Evolutionary conservation across 2,113 vertebrate genomes (phyloP).

Genomic region (Apodemus speciosus): DNA sequence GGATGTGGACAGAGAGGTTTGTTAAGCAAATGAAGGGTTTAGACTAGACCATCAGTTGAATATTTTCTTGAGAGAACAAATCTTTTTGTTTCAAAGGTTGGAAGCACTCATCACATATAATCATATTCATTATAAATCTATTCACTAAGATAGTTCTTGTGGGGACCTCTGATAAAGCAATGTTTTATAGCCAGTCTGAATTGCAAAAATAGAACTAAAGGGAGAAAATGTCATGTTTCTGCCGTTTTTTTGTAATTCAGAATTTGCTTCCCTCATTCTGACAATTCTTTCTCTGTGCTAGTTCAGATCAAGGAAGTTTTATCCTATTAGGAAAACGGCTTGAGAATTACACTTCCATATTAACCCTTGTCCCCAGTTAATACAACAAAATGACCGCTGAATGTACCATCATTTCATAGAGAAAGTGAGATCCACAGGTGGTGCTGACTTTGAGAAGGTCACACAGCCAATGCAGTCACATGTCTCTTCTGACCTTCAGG

Average conservation of each 20-base stretch:
- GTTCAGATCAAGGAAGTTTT: conserved; percentile 50
- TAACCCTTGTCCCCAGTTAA: conserved; percentile 25
- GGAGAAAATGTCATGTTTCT: conserved; percentile 58
- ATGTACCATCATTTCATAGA: conserved; percentile 40
- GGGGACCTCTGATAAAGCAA: conserved; percentile 48
- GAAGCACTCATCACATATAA: conserved; percentile 56
- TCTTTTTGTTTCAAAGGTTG: conserved; percentile 55
- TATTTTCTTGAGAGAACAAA: conserved; percentile 77
- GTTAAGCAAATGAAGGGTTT: conserved; percentile 73
- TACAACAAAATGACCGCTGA: conserved; percentile 40
- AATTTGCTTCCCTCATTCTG: conserved; percentile 55
- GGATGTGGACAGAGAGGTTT: conserved; percentile 43
- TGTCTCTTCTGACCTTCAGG: conserved; percentile 62
- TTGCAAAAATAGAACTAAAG: conserved; percentile 64
- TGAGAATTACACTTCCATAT: conserved; percentile 51
- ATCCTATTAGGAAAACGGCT: conserved; percentile 59
- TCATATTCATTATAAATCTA: conserved; percentile 56
- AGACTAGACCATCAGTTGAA: conserved; percentile 33
- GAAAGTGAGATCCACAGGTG: conserved; percentile 56
- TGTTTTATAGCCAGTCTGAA: conserved; percentile 61
- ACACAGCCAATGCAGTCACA: conserved; percentile 66
- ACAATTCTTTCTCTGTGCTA: conserved; percentile 1
- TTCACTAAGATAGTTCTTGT: conserved; percentile 55
- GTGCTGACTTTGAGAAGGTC: conserved; percentile 66
- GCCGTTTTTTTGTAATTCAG: conserved; percentile 59